Conservation (phyloP, 2,113 vertebrate genomes). For the Oreotrochilus melanogaster region DNA sequence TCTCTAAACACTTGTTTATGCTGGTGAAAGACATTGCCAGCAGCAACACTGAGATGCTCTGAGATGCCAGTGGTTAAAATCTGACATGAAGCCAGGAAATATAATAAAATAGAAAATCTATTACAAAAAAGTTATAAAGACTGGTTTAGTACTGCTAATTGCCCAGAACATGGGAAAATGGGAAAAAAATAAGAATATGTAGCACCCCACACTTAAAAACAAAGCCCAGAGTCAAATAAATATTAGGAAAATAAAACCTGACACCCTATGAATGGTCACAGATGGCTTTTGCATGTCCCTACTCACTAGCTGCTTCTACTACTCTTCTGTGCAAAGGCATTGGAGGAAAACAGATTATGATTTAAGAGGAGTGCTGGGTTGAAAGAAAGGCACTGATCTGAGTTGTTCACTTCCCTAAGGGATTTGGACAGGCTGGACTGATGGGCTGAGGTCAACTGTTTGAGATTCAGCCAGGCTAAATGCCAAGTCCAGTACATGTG, state of each 20-base stretch:
- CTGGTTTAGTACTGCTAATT: not conserved
- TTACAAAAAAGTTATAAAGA: not conserved
- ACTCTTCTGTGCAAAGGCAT: not conserved
- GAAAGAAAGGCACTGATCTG: slow-evolving; percentile 21
- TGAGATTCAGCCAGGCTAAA: no score
- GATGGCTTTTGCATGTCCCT: slow-evolving; percentile 9
- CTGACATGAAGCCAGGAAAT: not conserved
- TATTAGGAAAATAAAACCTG: slow-evolving; percentile 1
- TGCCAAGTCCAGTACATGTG: no score
- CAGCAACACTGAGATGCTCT: not conserved
- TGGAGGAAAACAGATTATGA: slow-evolving; percentile 27
- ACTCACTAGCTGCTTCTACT: slow-evolving; percentile 33
- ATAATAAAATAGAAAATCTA: not conserved
- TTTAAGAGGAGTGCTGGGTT: slow-evolving; percentile 24
- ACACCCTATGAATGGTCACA: slow-evolving; percentile 21
- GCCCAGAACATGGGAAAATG: not conserved
- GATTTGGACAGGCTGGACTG: no score
- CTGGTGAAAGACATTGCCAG: not conserved
- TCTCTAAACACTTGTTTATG: not conserved
- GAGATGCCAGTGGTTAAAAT: not conserved
- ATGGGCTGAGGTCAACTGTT: no score
- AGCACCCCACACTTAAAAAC: not conserved
- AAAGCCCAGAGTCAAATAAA: slow-evolving; percentile 13
- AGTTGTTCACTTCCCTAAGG: not conserved
- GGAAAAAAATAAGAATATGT: not conserved